These are phyloP conservation scores for Drosophila murphyi DNA, from an alignment of 1,140 invertebrate species.

Conservation along the genomic window DNA sequence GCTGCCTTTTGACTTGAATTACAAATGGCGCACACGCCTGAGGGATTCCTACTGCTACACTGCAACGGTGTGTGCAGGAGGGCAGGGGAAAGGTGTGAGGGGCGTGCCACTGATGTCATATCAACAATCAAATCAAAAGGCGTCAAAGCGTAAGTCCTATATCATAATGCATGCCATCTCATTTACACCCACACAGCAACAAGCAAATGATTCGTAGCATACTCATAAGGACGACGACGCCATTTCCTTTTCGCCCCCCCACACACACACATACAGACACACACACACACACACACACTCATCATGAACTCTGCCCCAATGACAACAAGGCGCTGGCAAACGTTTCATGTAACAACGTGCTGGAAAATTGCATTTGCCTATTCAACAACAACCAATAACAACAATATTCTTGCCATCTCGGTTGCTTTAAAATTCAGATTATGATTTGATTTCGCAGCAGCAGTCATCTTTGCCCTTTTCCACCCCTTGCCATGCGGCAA, in stretches of 20 bases:
- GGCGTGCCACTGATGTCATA: slow-evolving; percentile 59
- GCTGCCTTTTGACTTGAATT: slow-evolving; percentile 75
- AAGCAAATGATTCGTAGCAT: background rate
- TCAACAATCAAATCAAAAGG: slow-evolving; percentile 79
- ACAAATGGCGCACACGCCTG: slow-evolving; percentile 66
- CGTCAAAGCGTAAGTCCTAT: slow-evolving; percentile 73
- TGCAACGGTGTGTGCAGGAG: too few relatives aligned
- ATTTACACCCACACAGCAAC: slow-evolving; percentile 23
- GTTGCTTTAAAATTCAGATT: slow-evolving; percentile 73
- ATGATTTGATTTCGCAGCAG: slow-evolving; percentile 76
- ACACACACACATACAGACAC: background rate
- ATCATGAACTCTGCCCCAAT: slow-evolving; percentile 8
- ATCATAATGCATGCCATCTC: slow-evolving; percentile 50
- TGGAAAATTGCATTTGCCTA: slow-evolving; percentile 78
- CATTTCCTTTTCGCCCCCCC: slow-evolving; percentile 45
- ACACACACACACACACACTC: background rate
- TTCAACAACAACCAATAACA: slow-evolving; percentile 23
- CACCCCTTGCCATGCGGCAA: background rate
- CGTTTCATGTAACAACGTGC: slow-evolving; percentile 75
- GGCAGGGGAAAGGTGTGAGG: background rate
- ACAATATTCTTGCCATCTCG: slow-evolving; percentile 42
- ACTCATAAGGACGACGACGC: slow-evolving; percentile 26
- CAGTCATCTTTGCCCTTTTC: slow-evolving; percentile 15
- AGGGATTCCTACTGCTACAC: background rate
- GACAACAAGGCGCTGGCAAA: slow-evolving; percentile 33